Evolutionary conservation across 2,797 vertebrate genomes (phyloP), one percentile per base, ranked within the genome.

Genomic region (Acanthopagrus latus): DNA sequence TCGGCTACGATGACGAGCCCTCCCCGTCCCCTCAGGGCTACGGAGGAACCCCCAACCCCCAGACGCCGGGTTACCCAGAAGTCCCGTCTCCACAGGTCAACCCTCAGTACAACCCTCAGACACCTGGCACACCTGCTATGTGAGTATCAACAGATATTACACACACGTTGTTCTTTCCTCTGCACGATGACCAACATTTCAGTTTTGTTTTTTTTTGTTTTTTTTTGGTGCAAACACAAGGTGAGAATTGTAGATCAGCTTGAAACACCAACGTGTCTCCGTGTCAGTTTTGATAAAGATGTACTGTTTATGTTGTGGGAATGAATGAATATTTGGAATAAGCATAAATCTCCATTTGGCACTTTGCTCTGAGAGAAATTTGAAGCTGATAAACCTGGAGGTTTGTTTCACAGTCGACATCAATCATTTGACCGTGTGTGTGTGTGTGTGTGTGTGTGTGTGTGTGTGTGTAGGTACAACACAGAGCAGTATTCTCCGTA

Each of bases 401-500:
- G 27, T 27, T 27, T 1, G 4, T 29, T 29, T 29, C 29, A 29
- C n/a, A n/a, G n/a, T n/a, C n/a, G n/a, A n/a, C n/a, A n/a, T n/a
- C n/a, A n/a, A n/a, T n/a, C n/a, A n/a, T n/a, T n/a, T n/a, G n/a
- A n/a, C n/a, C n/a, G n/a, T n/a, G n/a, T 55, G 17, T 29, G 6
- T 64, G 43, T 29, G 21, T 56, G 23, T 64, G 16, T 43, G 18
- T 20, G 60, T 70, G 11, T 33, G 6, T 48, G 33, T 46, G 16
- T 54, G 41, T 38, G 21, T 72, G 25, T 58, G 27, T 55, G 17
- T 27, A 99, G 97, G 97, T 99, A 99, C 76, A 99, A 98, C 92
- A 98, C 97, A 1, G 97, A 98, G 89, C 97, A 98, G 94, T 98
- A 97, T 73, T 98, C 97, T 0, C 97, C 97, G 0, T 99, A 99